Base-by-base conservation (phyloP, 2,113 vertebrate genomes). In the Lamprotornis superbus region DNA sequence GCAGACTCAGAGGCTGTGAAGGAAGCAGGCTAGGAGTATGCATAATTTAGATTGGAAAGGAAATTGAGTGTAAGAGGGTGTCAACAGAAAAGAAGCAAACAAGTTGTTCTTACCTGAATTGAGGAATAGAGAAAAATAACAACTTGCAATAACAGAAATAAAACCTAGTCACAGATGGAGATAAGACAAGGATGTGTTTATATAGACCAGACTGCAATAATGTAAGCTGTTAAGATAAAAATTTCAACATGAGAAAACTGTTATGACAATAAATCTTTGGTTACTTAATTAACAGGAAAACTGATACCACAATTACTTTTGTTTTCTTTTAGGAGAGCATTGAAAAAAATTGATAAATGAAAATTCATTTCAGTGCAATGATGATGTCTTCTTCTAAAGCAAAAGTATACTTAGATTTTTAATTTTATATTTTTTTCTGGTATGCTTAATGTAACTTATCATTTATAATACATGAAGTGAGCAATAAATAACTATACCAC, bases 221-320 rank as follows among this genome's bases (percentile, higher is more conserved):
- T 79, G 33, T 86, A 96, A 96, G 78, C 91, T 94, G 94, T 90
- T 92, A 95, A 89, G 37, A 65, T 77, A 61, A 88, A 91, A 88
- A 83, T 46, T 94, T 85, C 84, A 95, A 80, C 70, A 84, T 69
- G 75, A 82, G 46, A 86, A 96, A 94, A 87, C 60, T 95, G 90
- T 91, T 94, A 67, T 88, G 78, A 76, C 50, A 95, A 82, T 94
- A 96, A 95, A 88, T 40, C 16, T 91, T 92, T 87, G 25, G 89
- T 95, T 95, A 91, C 57, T 73, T 86, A 95, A 92, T 96, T 93
- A 93, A 85, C 37, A 92, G 23, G 30, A 93, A 82, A 79, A 1
- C 8, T 56, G 70, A 53, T 23, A 77, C 39, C 13, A 65, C 56
- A 59, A 39, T 70, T 87, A 59, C 73, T 91, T 83, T 84, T 69